Conservation (phyloP, 37 sponge, comb jelly and placozoan species). For the Crambe crambe region DNA sequence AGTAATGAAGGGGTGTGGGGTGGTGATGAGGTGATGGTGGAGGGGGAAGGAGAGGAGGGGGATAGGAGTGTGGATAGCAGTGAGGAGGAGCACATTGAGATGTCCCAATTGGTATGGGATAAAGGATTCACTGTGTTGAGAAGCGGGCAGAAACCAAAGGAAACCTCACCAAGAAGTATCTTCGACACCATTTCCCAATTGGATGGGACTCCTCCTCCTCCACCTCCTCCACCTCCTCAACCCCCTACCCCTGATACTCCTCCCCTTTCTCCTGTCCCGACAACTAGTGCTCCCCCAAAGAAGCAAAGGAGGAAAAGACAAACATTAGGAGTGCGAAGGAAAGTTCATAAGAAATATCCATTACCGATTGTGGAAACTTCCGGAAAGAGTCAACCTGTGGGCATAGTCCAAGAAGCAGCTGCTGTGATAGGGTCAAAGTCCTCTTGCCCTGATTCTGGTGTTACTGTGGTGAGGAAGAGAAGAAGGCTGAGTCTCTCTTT, state of each 20-base stretch:
- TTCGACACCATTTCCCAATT: background rate
- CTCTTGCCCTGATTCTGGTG: too few relatives aligned
- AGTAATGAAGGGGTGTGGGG: background rate
- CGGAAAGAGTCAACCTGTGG: too few relatives aligned
- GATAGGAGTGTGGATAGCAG: background rate
- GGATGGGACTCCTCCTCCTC: background rate
- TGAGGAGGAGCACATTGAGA: background rate
- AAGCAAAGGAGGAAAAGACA: background rate
- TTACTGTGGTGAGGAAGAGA: background rate
- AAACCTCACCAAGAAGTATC: too few relatives aligned
- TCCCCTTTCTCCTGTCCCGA: background rate
- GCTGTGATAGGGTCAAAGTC: background rate
- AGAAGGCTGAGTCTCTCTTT: slow-evolving; percentile 11
- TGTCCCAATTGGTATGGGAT: slow-evolving; percentile 7
- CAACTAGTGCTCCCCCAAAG: background rate
- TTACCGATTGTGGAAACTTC: too few relatives aligned
- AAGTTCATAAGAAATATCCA: too few relatives aligned
- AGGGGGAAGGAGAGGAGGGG: background rate
- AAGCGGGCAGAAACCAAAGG: background rate
- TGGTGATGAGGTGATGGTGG: background rate
- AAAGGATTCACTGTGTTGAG: background rate
- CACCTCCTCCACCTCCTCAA: background rate
- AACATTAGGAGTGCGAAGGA: background rate
- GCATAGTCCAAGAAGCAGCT: background rate
- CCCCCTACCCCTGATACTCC: background rate